phyloP scores from a whole-genome alignment of 2,888 invertebrate genomes.

The Athetis lepigone region DNA sequence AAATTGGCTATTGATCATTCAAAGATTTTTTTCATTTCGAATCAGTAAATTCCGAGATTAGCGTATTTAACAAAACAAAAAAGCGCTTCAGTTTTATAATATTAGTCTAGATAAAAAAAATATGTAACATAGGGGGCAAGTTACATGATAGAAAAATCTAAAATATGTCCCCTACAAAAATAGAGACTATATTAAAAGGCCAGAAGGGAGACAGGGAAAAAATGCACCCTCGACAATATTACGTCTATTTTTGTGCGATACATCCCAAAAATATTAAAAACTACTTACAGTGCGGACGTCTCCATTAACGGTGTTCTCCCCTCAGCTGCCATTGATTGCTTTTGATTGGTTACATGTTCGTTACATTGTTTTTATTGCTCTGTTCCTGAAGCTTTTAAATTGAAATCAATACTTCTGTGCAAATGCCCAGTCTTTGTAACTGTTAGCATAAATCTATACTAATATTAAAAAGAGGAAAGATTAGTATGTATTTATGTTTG shows the following conservation, averaged over 20 bases:
- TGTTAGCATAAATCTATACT: neutral
- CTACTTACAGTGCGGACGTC: slow-evolving; percentile 86
- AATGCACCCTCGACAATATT: slow-evolving; percentile 75
- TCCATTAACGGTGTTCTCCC: slow-evolving; percentile 84
- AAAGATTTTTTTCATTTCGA: too few relatives aligned
- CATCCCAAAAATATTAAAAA: slow-evolving; percentile 89
- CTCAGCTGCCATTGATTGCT: slow-evolving; percentile 77
- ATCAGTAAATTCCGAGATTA: too few relatives aligned
- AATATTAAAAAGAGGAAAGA: too few relatives aligned
- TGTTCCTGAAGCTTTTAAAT: slow-evolving; percentile 60
- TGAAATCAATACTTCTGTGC: slow-evolving; percentile 50
- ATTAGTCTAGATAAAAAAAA: neutral
- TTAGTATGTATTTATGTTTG: too few relatives aligned
- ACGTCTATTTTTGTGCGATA: slow-evolving; percentile 80
- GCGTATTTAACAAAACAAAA: too few relatives aligned
- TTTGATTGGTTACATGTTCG: slow-evolving; percentile 79
- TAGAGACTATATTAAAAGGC: slow-evolving; percentile 63
- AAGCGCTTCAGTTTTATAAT: too few relatives aligned
- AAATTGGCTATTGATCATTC: too few relatives aligned
- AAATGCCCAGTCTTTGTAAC: slow-evolving; percentile 5
- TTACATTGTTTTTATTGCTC: slow-evolving; percentile 64
- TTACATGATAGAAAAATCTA: slow-evolving; percentile 36
- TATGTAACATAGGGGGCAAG: neutral
- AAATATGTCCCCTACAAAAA: slow-evolving; percentile 59
- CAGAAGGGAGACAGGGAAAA: slow-evolving; percentile 69